Evolutionary conservation across 2,888 invertebrate genomes (phyloP).

Genomic region (Erebia epiphron): DNA sequence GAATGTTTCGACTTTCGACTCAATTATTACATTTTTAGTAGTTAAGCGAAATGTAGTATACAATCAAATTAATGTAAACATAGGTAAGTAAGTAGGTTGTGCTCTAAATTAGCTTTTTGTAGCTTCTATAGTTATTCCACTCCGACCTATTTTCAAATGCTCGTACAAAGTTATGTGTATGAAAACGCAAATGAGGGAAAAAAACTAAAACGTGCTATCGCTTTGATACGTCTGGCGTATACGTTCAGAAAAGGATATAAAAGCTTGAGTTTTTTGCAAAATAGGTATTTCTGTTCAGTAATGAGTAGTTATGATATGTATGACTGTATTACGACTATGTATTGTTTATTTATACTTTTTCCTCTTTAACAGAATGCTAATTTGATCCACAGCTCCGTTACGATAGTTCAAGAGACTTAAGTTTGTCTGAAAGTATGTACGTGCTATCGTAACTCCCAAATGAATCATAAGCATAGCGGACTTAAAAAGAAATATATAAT

Average conservation of each 20-base stretch:
- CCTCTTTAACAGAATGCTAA: too few relatives aligned
- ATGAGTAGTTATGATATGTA: too few relatives aligned
- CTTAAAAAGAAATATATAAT: too few relatives aligned
- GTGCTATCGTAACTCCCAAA: too few relatives aligned
- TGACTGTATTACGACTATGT: too few relatives aligned
- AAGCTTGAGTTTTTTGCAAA: conserved; percentile 24
- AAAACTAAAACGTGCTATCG: conserved; percentile 32
- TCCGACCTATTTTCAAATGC: conserved; percentile 28
- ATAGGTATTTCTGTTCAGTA: conserved; percentile 11
- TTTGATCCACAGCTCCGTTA: too few relatives aligned
- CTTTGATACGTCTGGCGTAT: conserved; percentile 35
- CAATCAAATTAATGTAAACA: background rate
- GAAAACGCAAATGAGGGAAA: conserved; percentile 29
- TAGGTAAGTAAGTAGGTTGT: background rate
- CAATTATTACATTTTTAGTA: too few relatives aligned
- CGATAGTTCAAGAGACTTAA: too few relatives aligned
- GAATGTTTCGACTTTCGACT: too few relatives aligned
- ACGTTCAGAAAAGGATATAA: conserved; percentile 28
- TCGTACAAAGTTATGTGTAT: conserved; percentile 30
- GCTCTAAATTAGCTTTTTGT: conserved; percentile 2
- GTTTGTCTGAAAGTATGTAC: too few relatives aligned
- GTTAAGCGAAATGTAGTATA: too few relatives aligned
- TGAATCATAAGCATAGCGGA: too few relatives aligned
- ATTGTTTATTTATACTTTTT: conserved; percentile 12
- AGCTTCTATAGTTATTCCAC: conserved; percentile 14